Evolutionary conservation across 2,888 invertebrate genomes (phyloP).

Genomic region (Dioctria rufipes): DNA sequence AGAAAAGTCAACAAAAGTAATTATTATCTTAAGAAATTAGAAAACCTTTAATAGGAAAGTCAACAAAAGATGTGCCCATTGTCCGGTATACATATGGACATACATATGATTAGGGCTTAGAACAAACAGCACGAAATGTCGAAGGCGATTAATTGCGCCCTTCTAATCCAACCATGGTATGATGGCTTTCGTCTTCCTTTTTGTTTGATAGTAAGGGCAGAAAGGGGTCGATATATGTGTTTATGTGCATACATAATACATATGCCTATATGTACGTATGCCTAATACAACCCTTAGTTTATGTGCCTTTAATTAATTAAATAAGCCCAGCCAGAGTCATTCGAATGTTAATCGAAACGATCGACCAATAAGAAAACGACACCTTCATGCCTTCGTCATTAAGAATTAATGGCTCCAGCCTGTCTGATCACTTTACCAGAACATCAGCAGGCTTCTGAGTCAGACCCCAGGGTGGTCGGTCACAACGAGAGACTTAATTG

Average conservation of each 20-base stretch:
- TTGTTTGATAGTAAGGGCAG: too few species aligned
- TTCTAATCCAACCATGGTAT: conserved; percentile 9
- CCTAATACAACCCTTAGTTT: not conserved
- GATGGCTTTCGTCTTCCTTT: not conserved
- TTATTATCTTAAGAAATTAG: too few species aligned
- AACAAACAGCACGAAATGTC: not conserved
- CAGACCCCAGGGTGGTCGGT: too few species aligned
- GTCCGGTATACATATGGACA: not conserved
- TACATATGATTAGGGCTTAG: too few species aligned
- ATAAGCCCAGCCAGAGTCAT: conserved; percentile 5
- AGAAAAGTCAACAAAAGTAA: conserved; percentile 34
- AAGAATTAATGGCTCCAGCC: conserved; percentile 18
- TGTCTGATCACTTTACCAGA: conserved; percentile 4
- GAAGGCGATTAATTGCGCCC: conserved; percentile 10
- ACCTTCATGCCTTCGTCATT: conserved; percentile 6
- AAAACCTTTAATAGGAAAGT: conserved; percentile 20
- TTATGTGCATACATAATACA: too few species aligned
- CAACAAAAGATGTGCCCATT: conserved; percentile 19
- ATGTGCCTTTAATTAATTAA: conserved; percentile 22
- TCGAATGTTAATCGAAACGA: conserved; percentile 12
- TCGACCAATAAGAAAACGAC: conserved; percentile 7
- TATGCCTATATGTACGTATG: not conserved
- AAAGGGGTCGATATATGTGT: too few species aligned
- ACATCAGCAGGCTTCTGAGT: too few species aligned
- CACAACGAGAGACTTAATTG: not conserved